phyloP scores from a whole-genome alignment of 2,797 vertebrate genomes.

The Neopelma chrysocephalum region DNA sequence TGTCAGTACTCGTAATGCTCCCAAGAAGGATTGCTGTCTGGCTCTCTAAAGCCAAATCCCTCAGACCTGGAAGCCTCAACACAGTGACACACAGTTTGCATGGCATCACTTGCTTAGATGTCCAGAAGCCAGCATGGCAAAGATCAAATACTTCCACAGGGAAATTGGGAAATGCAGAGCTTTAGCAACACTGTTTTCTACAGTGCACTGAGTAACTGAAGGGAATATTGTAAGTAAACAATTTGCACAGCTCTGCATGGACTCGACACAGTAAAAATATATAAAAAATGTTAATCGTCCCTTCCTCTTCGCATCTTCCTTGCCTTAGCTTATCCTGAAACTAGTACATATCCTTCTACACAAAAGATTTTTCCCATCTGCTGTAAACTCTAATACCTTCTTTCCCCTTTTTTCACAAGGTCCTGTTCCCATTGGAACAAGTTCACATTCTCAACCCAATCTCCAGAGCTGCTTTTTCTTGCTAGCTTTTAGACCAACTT shows the following conservation, averaged over 20 bases:
- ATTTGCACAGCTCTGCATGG: neutral
- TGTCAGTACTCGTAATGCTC: neutral
- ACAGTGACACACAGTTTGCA: neutral
- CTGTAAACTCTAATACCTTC: neutral
- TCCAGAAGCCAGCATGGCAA: neutral
- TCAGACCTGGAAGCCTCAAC: neutral
- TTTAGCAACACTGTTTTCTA: neutral
- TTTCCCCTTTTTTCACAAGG: neutral
- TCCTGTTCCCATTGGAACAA: neutral
- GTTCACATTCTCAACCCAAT: neutral
- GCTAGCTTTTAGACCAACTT: neutral
- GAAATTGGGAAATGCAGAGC: neutral
- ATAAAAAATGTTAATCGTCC: neutral
- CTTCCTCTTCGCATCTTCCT: neutral
- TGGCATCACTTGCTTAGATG: neutral
- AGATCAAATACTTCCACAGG: neutral
- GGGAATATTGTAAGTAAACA: neutral
- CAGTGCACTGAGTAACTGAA: neutral
- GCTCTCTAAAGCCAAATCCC: neutral
- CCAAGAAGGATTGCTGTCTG: neutral
- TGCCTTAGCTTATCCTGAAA: neutral
- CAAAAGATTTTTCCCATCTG: neutral
- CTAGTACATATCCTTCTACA: neutral
- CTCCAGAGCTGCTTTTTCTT: neutral
- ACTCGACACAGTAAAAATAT: neutral